Evolutionary conservation across 1,140 invertebrate species (phyloP), one percentile per base, ranked within the genome.

Genomic region (Agrypnia vestita): DNA sequence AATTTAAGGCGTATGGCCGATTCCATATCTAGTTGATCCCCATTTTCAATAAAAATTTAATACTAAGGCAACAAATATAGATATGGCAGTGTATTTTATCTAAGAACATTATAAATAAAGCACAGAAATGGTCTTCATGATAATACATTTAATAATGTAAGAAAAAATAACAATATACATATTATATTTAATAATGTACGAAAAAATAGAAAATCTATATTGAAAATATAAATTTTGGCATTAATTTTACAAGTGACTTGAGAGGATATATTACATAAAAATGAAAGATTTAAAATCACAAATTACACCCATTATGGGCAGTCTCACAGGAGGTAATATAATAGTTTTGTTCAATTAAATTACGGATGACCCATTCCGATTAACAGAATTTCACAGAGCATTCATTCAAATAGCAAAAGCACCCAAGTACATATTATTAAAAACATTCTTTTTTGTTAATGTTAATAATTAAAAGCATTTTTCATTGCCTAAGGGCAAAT

Each of bases 111-210:
- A n/a, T 71, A 49, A 71, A 49, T 71, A 71, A 71, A 71, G 67
- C 67, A 35, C 67, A 71, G 67, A 71, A 67, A 67, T 71, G 51
- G 47, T 71, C 67, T 71, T 71, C 49, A 51, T 51, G 11, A 25
- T 53, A 53, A 71, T 35, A 35, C 25, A 35, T 35, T 35, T 35
- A 35, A 35, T 35, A 35, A 35, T 35, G 25, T 35, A 35, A n/a
- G n/a, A n/a, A n/a, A n/a, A 49, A 71, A 71, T 46, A 71, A 71
- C 46, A 71, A 51, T 71, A 71, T 71, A 71, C 51, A 71, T 71
- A 67, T 43, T 71, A 49, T 17, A 61, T 61, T 61, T 61, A 71
- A 19, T 62, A 25, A 62, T 64, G 12, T 35, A 64, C 13, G 67
- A 53, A 46, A 49, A 17, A 44, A 25, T 35, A 49, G 62, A 67